phyloP scores from a whole-genome alignment of 2,888 invertebrate genomes.

The Caenorhabditis sp. region DNA sequence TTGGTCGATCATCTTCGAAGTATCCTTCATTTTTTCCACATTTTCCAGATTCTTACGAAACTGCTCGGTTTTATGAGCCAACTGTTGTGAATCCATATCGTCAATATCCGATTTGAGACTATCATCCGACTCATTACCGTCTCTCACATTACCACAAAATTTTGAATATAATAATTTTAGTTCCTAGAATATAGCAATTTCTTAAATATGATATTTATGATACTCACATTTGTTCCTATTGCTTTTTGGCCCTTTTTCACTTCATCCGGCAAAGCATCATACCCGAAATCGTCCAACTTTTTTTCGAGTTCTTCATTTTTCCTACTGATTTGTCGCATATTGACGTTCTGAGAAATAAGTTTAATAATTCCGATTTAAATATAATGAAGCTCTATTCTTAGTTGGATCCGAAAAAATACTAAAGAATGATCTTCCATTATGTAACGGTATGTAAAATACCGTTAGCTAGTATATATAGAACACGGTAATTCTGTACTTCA shows the following conservation, averaged over 20 bases:
- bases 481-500: no score
- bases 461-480: no score
- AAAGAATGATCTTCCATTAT: no score
- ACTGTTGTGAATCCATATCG: slow-evolving; percentile 20
- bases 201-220: no score
- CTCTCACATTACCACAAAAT: slow-evolving; percentile 8
- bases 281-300: neutral
- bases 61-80: slow-evolving; percentile 9
- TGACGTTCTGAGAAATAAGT: neutral
- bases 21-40: slow-evolving; percentile 4
- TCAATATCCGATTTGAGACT: slow-evolving; percentile 29
- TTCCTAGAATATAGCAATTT: neutral
- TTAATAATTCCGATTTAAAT: no score
- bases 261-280: neutral
- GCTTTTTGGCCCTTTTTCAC: slow-evolving; percentile 3
- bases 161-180: slow-evolving; percentile 9
- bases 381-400: no score
- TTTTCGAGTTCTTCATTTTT: neutral
- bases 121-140: slow-evolving; percentile 30
- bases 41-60: slow-evolving; percentile 4
- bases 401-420: no score
- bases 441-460: no score
- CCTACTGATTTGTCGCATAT: slow-evolving; percentile 1
- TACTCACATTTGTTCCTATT: neutral
- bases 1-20: slow-evolving; percentile 2